phyloP scores from a whole-genome alignment of 2,888 invertebrate species.

The Polymixis lichenea region DNA sequence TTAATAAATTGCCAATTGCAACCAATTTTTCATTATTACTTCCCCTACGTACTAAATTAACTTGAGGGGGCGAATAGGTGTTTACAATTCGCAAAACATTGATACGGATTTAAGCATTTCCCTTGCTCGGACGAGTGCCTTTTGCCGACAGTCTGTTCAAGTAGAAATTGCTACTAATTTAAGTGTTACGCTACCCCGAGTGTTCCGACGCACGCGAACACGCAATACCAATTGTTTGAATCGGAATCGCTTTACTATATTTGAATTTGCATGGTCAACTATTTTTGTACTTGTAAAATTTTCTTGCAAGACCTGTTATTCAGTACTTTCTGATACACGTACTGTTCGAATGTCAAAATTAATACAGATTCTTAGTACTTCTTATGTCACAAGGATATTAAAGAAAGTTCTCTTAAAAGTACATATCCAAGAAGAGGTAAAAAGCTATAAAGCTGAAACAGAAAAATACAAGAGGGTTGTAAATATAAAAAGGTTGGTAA shows the following conservation, averaged over 20 bases:
- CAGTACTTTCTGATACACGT: not conserved
- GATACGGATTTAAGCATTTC: slow-evolving; percentile 84
- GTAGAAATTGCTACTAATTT: slow-evolving; percentile 90
- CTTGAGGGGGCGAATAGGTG: slow-evolving; percentile 65
- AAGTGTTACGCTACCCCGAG: slow-evolving; percentile 86
- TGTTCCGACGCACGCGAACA: slow-evolving; percentile 87
- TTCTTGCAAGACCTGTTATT: no score
- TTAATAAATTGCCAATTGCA: slow-evolving; percentile 53
- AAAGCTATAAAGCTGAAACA: slow-evolving; percentile 66
- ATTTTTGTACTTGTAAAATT: no score
- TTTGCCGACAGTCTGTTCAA: slow-evolving; percentile 82
- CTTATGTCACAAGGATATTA: slow-evolving; percentile 7
- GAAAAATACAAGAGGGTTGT: slow-evolving; percentile 78
- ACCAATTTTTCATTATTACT: slow-evolving; percentile 47
- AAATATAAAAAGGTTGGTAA: slow-evolving; percentile 81
- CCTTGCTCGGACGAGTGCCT: slow-evolving; percentile 83
- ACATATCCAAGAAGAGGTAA: slow-evolving; percentile 59
- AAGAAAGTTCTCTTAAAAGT: slow-evolving; percentile 46
- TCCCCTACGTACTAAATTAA: slow-evolving; percentile 59
- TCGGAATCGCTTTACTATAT: slow-evolving; percentile 60
- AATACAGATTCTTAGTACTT: slow-evolving; percentile 9
- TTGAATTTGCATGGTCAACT: slow-evolving; percentile 46
- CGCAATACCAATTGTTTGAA: slow-evolving; percentile 77
- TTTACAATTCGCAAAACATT: slow-evolving; percentile 74
- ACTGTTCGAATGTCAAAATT: not conserved